Evolutionary conservation across 2,888 invertebrate species (phyloP).

Genomic region (Acronicta aceris): DNA sequence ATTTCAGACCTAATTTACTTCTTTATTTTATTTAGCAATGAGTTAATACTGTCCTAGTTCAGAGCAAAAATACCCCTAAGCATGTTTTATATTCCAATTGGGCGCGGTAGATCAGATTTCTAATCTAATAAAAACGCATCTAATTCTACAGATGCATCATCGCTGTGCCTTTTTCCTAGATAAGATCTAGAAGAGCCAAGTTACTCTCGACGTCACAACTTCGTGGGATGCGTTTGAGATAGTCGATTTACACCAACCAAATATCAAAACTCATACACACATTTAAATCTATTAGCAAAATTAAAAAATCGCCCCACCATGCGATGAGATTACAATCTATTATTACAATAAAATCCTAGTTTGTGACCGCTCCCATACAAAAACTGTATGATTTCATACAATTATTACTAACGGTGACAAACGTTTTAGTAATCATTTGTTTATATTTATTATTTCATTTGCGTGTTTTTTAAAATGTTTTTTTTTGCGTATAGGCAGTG

Average conservation of each 20-base stretch:
- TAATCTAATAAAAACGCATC: no score
- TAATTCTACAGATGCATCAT: no score
- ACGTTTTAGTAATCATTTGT: slow-evolving; percentile 65
- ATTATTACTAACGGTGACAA: slow-evolving; percentile 62
- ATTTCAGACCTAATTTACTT: no score
- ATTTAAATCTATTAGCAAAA: slow-evolving; percentile 80
- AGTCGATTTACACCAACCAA: slow-evolving; percentile 24
- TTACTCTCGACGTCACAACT: neutral
- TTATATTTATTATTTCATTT: slow-evolving; percentile 61
- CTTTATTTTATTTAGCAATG: no score
- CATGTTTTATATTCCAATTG: no score
- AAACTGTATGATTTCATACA: slow-evolving; percentile 54
- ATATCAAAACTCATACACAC: slow-evolving; percentile 47
- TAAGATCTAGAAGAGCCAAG: no score
- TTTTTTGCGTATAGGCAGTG: slow-evolving; percentile 29
- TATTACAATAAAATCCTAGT: slow-evolving; percentile 63
- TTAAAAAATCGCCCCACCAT: slow-evolving; percentile 68
- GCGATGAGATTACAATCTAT: slow-evolving; percentile 66
- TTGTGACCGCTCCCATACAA: slow-evolving; percentile 43
- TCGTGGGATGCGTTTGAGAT: slow-evolving; percentile 17
- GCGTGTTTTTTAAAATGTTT: slow-evolving; percentile 52
- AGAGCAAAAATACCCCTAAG: no score
- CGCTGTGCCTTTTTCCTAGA: no score
- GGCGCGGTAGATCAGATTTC: no score
- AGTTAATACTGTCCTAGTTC: no score